Evolutionary conservation across 2,113 vertebrate species (phyloP).

Genomic region (Tetrao urogallus): DNA sequence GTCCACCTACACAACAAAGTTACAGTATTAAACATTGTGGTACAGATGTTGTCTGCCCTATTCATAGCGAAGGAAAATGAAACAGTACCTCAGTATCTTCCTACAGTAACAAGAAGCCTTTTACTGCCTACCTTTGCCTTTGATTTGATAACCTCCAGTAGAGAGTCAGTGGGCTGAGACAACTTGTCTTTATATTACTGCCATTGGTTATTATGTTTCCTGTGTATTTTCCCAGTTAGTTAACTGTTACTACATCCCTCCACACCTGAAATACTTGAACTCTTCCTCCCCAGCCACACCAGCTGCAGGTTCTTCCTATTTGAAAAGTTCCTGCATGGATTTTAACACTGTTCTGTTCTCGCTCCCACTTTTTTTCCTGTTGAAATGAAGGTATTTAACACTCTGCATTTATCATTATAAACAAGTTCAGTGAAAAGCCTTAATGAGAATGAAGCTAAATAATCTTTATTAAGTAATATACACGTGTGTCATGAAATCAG

Average conservation of each 20-base stretch:
- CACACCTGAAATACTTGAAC: background rate
- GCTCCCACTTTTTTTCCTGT: background rate
- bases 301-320: background rate
- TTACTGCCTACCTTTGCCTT: background rate
- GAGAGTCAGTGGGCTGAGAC: background rate
- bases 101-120: background rate
- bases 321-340: background rate
- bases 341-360: background rate
- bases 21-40: background rate
- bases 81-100: background rate
- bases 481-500: background rate
- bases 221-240: background rate
- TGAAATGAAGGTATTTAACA: background rate
- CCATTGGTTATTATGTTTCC: background rate
- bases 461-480: background rate
- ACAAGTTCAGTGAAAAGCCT: background rate
- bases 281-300: background rate
- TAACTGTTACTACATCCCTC: background rate
- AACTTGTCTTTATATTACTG: background rate
- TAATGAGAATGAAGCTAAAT: background rate
- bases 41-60: background rate
- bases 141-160: background rate
- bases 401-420: background rate
- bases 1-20: background rate
- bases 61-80: background rate